Base-by-base conservation (phyloP, 1,140 invertebrate species). In the Telenomus remus region DNA sequence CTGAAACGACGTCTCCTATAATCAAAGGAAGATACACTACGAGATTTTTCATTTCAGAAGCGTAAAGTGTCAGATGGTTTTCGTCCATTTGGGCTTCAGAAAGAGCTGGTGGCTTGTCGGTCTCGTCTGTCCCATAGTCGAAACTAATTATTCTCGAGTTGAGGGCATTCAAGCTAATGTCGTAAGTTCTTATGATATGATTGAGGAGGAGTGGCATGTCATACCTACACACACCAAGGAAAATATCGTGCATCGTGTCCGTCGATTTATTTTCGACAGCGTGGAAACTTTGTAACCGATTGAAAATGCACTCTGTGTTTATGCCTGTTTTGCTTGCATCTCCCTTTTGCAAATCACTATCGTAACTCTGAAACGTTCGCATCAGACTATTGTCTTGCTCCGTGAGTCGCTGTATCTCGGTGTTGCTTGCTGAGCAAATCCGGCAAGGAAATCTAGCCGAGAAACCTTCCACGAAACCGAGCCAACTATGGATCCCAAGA, bases 41-140 rank as follows among this genome's bases (percentile, higher is more conserved):
- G n/a, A 84, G 74, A 46, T 43, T 63, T 14, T 75, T 48, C 76
- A 81, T 84, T 71, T 84, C 76, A 37, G 80, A 61, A 5, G 79
- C 72, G 48, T 80, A 82, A 13, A 74, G 59, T 43, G 57, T 76
- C 43, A 83, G 65, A 16, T 50, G 39, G 12, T 53, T 56, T 44
- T 73, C 47, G 66, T 79, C 72, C 19, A 83, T 33, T 59, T 76
- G 60, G 5, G 44, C 39, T 39, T 57, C n/a, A 51, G 39, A 44
- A 37, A 83, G 50, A 19, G 43, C 43, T 47, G 76, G 34, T 5
- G 80, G 81, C 49, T 68, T 79, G 61, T 84, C 76, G 15, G 71
- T 64, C 44, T 60, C 39, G 47, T 78, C 19, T 19, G 66, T n/a
- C 14, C 78, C 68, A 65, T 56, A 77, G 55, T 81, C 46, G 75